These are phyloP conservation scores for Mesembrinibis cayennensis DNA, from an alignment of 2,113 vertebrate species.

Conservation along the genomic window DNA sequence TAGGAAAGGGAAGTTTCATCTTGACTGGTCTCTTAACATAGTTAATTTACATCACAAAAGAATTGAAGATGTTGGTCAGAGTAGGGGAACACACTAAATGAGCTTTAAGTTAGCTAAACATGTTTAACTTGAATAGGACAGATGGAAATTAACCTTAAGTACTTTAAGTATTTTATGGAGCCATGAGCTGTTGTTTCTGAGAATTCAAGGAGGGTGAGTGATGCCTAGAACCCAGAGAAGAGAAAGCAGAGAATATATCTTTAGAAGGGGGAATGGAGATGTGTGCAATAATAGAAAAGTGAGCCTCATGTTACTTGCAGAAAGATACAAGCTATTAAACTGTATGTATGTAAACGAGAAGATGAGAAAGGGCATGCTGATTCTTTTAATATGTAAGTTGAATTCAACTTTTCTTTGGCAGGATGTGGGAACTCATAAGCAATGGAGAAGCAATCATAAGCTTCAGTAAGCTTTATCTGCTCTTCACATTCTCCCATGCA, in stretches of 20 bases:
- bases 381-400: background rate
- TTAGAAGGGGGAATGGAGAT: background rate
- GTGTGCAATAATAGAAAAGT: background rate
- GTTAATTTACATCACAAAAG: background rate
- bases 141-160: background rate
- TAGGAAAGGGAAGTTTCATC: background rate
- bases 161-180: background rate
- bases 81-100: background rate
- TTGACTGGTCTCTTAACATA: background rate
- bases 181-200: background rate
- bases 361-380: background rate
- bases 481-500: background rate
- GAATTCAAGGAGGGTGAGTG: background rate
- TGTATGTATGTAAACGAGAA: background rate
- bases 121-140: background rate
- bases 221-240: background rate
- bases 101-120: background rate
- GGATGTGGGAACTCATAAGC: background rate
- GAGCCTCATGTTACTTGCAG: background rate
- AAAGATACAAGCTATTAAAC: background rate
- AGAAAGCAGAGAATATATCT: background rate
- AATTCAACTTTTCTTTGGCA: background rate
- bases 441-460: background rate
- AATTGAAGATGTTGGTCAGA: background rate
- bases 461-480: background rate